Evolutionary conservation across 2,888 invertebrate genomes (phyloP), one percentile per base, ranked within the genome.

Genomic region (Dugesia japonica): DNA sequence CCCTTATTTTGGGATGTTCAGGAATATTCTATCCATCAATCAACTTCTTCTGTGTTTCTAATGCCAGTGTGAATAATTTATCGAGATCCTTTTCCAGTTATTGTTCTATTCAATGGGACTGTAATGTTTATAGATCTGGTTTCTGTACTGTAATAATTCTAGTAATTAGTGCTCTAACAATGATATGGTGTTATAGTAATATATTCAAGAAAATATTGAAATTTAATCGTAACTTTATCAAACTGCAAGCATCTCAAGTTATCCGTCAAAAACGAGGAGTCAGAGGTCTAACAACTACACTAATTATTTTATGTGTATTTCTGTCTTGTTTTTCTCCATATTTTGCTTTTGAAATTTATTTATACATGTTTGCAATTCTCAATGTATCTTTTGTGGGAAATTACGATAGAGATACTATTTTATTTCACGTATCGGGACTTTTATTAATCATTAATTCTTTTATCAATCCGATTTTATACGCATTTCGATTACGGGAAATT

Each of bases 391-490:
- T 20, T 27, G 7, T 73, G 26, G 7, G 17, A 13, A 38, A 38
- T 38, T 17, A 38, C 38, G 17, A 38, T 13, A 38, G 38, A 9
- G 13, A 38, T 38, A 38, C 17, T 9, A 38, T 38, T 38, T 17
- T 38, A 13, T 9, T 17, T 38, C 38, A 38, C 13, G 38, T 38
- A 13, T 38, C 38, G 9, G 38, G 38, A 38, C 17, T 38, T 17
- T 23, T 74, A 7, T 20, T 74, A 17, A 28, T 74, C 74, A 27
- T 74, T 13, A 27, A 74, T 42, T 15, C 74, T 27, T 20, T 74
- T 17, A 33, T 74, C 15, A 33, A 74, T 42, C 74, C 74, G n/a
- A 71, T 74, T 26, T 31, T 74, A 13, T 74, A 74, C 42, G 74
- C 74, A 15, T 74, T 28, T 17, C 9, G 74, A 15, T 26, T 74